These are phyloP conservation scores for Ptilonorhynchus violaceus DNA, from an alignment of 2,113 vertebrate species.

Conservation along the genomic window DNA sequence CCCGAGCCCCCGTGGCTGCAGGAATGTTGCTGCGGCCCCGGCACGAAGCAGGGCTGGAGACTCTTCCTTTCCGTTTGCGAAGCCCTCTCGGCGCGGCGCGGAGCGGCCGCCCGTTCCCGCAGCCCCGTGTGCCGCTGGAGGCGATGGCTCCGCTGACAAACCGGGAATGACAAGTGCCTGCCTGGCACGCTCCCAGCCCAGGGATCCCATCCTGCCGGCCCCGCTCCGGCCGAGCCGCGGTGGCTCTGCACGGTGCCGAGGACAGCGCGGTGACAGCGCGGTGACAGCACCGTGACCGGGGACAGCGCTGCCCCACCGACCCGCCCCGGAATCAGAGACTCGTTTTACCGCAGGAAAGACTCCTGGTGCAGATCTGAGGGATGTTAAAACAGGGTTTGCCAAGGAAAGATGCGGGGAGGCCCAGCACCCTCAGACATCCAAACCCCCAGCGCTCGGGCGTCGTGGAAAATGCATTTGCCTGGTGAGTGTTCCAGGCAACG, in stretches of 20 bases:
- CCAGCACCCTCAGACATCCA: background rate
- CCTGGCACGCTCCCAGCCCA: background rate
- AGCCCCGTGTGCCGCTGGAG: background rate
- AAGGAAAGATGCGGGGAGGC: background rate
- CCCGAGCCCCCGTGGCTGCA: background rate
- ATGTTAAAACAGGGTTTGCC: fast-evolving
- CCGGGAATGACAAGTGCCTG: background rate
- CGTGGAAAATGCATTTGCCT: background rate
- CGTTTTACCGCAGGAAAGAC: background rate
- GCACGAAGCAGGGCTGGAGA: background rate
- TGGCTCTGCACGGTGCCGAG: background rate
- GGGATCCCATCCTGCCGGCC: background rate
- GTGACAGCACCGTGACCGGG: background rate
- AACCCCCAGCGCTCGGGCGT: fast-evolving
- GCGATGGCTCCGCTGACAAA: background rate
- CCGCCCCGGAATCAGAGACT: fast-evolving
- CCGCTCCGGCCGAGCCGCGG: background rate
- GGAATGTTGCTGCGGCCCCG: background rate
- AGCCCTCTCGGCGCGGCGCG: background rate
- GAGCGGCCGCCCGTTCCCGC: background rate
- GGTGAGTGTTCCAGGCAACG: background rate
- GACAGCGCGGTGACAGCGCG: background rate
- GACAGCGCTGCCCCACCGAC: fast-evolving
- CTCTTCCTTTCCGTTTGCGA: background rate
- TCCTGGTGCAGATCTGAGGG: fast-evolving